Conservation (phyloP, 2,888 invertebrate genomes). For the Athrips mouffetella region DNA sequence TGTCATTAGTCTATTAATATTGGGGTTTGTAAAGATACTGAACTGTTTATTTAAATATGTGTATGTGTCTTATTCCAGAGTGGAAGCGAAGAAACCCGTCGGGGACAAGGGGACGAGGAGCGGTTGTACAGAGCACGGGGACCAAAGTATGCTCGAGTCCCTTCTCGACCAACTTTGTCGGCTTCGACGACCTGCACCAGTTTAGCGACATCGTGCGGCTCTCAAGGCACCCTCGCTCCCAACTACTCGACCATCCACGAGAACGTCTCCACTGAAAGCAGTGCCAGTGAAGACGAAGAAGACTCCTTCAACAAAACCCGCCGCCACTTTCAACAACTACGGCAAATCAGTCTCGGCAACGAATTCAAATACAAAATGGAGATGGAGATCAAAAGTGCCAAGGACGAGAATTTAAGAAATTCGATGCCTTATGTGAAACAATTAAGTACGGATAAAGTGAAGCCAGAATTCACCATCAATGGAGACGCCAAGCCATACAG, state of each 20-base stretch:
- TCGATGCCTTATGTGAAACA: constrained; percentile 80
- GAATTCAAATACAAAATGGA: constrained; percentile 80
- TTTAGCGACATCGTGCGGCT: constrained; percentile 74
- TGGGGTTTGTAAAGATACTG: constrained; percentile 7
- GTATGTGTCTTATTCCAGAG: constrained; percentile 49
- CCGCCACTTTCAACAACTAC: constrained; percentile 80
- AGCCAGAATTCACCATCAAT: constrained; percentile 64
- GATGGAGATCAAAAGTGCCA: constrained; percentile 81
- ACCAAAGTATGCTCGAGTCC: constrained; percentile 70
- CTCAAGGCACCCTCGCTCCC: constrained; percentile 65
- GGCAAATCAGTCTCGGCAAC: constrained; percentile 80
- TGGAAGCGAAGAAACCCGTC: constrained; percentile 63
- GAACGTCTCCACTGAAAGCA: constrained; percentile 64
- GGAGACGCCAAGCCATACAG: constrained; percentile 65
- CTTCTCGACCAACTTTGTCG: constrained; percentile 73
- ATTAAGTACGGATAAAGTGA: constrained; percentile 79
- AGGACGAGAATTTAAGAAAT: constrained; percentile 79
- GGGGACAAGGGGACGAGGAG: constrained; percentile 68
- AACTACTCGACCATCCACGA: constrained; percentile 68
- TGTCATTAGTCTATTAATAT: background rate
- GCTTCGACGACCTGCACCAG: constrained; percentile 80
- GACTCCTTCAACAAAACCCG: constrained; percentile 78
- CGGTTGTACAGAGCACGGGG: constrained; percentile 60
- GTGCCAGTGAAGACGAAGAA: constrained; percentile 71
- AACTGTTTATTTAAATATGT: constrained; percentile 1